Evolutionary conservation across 2,888 invertebrate species (phyloP), one percentile per base, ranked within the genome.

Genomic region (Megalurothrips usitatus): DNA sequence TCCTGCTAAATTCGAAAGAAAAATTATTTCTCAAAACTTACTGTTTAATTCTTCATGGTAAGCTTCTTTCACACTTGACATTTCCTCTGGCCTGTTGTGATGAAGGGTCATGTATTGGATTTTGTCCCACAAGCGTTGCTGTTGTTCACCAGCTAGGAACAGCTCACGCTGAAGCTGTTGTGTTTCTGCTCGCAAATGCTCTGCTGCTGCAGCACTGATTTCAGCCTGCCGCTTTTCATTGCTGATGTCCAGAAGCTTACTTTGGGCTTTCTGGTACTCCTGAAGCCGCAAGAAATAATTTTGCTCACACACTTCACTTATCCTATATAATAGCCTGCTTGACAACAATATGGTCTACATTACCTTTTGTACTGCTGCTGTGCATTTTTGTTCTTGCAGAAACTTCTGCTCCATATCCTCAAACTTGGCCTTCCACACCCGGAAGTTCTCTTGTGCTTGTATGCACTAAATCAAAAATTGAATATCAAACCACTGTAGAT

Each of bases 141-240:
- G 90, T 34, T 90, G 87, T 85, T 91, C 91, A 1, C 91, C 90
- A 85, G 90, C 89, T 26, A 90, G 86, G 68, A 91, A 86, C 79
- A 91, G 86, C 84, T 91, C 90, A 34, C 88, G 88, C 84, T 91
- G 91, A 8, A 90, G 87, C 34, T 88, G 88, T 17, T 89, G 88
- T 82, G 91, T 84, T 84, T 91, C 90, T 47, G 88, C 87, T 82
- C 89, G 88, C 81, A 89, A 88, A 82, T 88, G 89, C 82, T 88
- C 87, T 0, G 90, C 90, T 10, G 88, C 87, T 82, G 85, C 86
- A 10, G 87, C 87, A 79, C 88, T 90, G 85, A 87, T 89, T 86
- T 89, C 89, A 82, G 87, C 87, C 81, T 88, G 87, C 82, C 87
- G 87, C 83, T 89, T 84, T 82, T 89, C 88, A 81, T 88, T 87